These are phyloP conservation scores for Phenganax subtilis DNA, from an alignment of 92 coral and sea anemone genomes.

Conservation along the genomic window DNA sequence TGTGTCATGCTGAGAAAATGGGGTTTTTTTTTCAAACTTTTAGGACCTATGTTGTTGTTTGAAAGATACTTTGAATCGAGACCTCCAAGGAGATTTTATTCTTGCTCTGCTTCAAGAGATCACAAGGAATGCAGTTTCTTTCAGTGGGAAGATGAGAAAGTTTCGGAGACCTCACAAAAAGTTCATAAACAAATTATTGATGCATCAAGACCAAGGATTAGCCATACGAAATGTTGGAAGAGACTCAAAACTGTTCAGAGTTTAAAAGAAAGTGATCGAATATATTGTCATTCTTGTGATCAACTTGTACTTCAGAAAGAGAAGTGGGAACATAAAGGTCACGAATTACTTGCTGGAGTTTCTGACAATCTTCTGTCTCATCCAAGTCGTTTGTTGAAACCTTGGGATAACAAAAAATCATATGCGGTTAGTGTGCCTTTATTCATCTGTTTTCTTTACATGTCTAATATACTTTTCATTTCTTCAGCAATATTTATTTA, in stretches of 20 bases:
- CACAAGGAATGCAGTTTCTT: slow-evolving; percentile 85
- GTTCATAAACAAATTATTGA: slow-evolving; percentile 67
- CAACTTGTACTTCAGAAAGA: slow-evolving; percentile 50
- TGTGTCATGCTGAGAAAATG: neutral
- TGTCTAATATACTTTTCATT: neutral
- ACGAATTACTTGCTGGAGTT: slow-evolving; percentile 46
- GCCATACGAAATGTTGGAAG: slow-evolving; percentile 36
- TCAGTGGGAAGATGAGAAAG: slow-evolving; percentile 87
- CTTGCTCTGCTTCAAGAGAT: slow-evolving; percentile 93
- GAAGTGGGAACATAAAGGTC: slow-evolving; percentile 48
- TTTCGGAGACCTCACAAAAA: slow-evolving; percentile 60
- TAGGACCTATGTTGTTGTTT: slow-evolving; percentile 97
- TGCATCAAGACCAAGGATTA: slow-evolving; percentile 50
- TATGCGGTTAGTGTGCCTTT: slow-evolving; percentile 65
- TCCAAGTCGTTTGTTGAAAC: slow-evolving; percentile 76
- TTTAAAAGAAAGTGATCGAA: slow-evolving; percentile 40
- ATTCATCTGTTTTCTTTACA: neutral
- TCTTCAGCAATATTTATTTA: slow-evolving; percentile 84
- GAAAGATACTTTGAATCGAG: slow-evolving; percentile 81
- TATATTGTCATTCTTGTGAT: slow-evolving; percentile 78
- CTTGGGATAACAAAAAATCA: slow-evolving; percentile 76
- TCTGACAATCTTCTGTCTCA: slow-evolving; percentile 46
- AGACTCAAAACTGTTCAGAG: slow-evolving; percentile 40
- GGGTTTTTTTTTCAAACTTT: slow-evolving; percentile 6
- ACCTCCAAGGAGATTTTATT: slow-evolving; percentile 65